phyloP scores from a whole-genome alignment of 2,113 vertebrate species.

The Uria lomvia region DNA sequence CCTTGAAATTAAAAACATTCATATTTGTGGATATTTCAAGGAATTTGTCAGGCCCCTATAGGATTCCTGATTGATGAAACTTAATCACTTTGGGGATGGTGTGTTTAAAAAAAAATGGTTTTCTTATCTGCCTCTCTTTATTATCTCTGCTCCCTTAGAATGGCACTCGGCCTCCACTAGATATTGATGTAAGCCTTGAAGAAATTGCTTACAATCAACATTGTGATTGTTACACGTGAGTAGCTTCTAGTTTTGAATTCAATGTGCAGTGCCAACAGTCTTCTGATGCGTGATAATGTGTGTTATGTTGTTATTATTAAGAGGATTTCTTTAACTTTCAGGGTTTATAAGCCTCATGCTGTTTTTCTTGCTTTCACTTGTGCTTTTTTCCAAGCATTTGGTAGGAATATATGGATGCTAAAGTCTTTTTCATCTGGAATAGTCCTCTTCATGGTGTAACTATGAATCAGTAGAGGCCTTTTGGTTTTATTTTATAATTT shows the following conservation, averaged over 20 bases:
- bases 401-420: not conserved
- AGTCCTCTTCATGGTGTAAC: not conserved
- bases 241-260: not conserved
- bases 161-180: conserved; percentile 83
- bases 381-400: not conserved
- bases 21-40: not conserved
- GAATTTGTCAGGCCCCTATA: not conserved
- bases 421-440: not conserved
- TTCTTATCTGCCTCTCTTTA: not conserved
- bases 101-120: not conserved
- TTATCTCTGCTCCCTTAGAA: conserved; percentile 65
- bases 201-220: conserved; percentile 80
- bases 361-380: not conserved
- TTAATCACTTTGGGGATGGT: not conserved
- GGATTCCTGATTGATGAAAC: not conserved
- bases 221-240: conserved; percentile 90
- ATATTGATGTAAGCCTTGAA: conserved; percentile 81
- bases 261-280: not conserved
- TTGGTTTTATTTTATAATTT: not conserved
- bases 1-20: not conserved
- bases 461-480: not conserved
- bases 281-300: not conserved
- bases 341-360: not conserved
- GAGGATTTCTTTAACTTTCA: not conserved
- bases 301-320: not conserved